phyloP scores from a whole-genome alignment of 2,797 vertebrate genomes.

The Lacerta bilineata region DNA sequence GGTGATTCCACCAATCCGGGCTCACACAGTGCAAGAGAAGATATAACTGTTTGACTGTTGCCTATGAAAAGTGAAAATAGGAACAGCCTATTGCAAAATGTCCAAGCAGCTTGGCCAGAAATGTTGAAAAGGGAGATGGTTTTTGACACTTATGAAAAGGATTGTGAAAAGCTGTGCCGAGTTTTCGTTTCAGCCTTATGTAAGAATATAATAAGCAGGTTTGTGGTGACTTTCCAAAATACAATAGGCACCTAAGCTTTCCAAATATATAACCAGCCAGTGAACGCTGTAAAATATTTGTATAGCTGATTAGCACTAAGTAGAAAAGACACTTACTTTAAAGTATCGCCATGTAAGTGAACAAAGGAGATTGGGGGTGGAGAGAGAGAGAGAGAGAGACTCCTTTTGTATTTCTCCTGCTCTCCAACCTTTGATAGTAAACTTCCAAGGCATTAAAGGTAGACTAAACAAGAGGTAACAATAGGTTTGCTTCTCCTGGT shows the following conservation, averaged over 20 bases:
- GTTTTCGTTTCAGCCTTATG: not conserved
- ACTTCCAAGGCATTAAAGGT: slow-evolving; percentile 60
- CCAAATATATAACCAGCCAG: not conserved
- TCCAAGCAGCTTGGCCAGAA: not conserved
- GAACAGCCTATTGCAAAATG: slow-evolving; percentile 5
- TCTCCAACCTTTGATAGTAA: slow-evolving; percentile 61
- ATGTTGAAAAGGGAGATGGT: not conserved
- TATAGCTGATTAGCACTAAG: not conserved
- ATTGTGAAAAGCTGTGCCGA: not conserved
- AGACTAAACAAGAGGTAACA: slow-evolving; percentile 68
- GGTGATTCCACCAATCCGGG: not conserved
- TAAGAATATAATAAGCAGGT: slow-evolving; percentile 21
- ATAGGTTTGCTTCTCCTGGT: slow-evolving; percentile 49
- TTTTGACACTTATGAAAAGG: not conserved
- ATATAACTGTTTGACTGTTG: too few relatives aligned
- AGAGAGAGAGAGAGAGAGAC: slow-evolving; percentile 14
- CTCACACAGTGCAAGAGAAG: not conserved
- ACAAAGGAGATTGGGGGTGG: not conserved
- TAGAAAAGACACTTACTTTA: slow-evolving; percentile 40
- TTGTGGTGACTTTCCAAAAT: slow-evolving; percentile 48
- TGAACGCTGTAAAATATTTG: not conserved
- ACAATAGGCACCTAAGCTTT: not conserved
- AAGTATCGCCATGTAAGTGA: slow-evolving; percentile 49
- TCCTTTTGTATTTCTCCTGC: slow-evolving; percentile 52
- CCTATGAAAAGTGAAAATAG: not conserved